phyloP scores from a whole-genome alignment of 2,888 invertebrate species.

The Diarsia rubi region DNA sequence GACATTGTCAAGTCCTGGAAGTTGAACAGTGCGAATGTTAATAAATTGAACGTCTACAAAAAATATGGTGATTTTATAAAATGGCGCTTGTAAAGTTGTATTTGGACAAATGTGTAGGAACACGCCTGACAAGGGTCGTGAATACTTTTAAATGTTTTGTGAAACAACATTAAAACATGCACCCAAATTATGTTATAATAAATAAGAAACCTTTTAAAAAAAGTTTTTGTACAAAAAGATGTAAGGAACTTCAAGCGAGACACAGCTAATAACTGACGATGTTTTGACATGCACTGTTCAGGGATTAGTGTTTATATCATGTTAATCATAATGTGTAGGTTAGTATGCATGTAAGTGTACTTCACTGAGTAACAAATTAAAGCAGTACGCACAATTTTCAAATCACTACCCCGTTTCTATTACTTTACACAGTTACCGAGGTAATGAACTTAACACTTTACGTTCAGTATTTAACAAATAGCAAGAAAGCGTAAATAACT shows the following conservation, averaged over 20 bases:
- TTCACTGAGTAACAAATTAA: constrained; percentile 45
- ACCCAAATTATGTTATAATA: constrained; percentile 76
- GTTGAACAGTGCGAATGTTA: constrained; percentile 54
- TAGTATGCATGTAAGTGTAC: not conserved
- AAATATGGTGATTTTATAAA: constrained; percentile 66
- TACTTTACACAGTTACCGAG: constrained; percentile 55
- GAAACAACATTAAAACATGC: constrained; percentile 75
- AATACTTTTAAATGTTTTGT: constrained; percentile 78
- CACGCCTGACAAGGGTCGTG: constrained; percentile 77
- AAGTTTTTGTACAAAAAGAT: constrained; percentile 52
- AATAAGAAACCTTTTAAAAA: constrained; percentile 54
- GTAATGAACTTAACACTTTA: constrained; percentile 64
- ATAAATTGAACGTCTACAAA: constrained; percentile 62
- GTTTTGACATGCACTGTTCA: constrained; percentile 34
- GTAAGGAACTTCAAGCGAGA: constrained; percentile 30
- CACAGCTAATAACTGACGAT: constrained; percentile 38
- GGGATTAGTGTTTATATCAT: constrained; percentile 20
- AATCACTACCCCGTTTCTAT: constrained; percentile 51
- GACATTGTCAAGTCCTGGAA: constrained; percentile 43
- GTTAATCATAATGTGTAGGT: constrained; percentile 13
- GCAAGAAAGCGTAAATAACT: constrained; percentile 64
- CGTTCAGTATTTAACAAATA: constrained; percentile 61
- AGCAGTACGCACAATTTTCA: constrained; percentile 46
- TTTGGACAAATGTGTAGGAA: constrained; percentile 72
- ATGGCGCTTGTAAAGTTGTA: constrained; percentile 71